Percentiles rank a stretch among this genome's conserved stretches.
Conservation (phyloP, 2,888 invertebrate genomes). For the Epirrhoe tristata region DNA sequence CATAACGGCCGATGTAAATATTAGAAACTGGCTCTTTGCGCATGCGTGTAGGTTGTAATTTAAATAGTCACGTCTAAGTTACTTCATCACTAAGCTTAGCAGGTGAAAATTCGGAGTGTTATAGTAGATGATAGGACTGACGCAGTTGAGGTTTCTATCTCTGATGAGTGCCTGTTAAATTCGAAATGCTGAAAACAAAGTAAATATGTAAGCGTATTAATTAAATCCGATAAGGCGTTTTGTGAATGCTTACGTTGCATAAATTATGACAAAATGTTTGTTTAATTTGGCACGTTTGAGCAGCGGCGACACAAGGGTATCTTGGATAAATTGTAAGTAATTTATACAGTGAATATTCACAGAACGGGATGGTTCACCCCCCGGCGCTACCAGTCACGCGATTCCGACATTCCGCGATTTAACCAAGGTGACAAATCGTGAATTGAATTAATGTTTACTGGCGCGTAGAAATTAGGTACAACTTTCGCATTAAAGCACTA, state of each 20-base stretch:
- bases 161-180: conserved; percentile 9
- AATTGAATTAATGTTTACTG: conserved; percentile 78
- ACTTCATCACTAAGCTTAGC: background rate
- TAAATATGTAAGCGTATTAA: conserved; percentile 32
- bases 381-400: conserved; percentile 69
- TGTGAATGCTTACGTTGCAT: conserved; percentile 48
- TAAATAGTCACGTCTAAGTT: too few relatives aligned
- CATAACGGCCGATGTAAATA: too few relatives aligned
- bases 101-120: background rate
- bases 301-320: conserved; percentile 56
- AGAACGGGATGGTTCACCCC: conserved; percentile 63
- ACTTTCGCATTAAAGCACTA: conserved; percentile 56
- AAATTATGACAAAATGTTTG: conserved; percentile 66
- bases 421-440: conserved; percentile 78
- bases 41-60: too few relatives aligned
- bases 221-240: conserved; percentile 36
- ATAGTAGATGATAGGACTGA: background rate
- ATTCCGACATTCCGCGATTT: conserved; percentile 76
- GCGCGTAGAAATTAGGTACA: conserved; percentile 63
- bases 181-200: conserved; percentile 15
- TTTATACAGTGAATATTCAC: conserved; percentile 77
- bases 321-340: conserved; percentile 62
- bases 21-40: too few relatives aligned
- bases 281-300: conserved; percentile 70
- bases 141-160: background rate